Base-by-base conservation (phyloP, 2,797 vertebrate genomes). In the Gymnopithys bicolor region DNA sequence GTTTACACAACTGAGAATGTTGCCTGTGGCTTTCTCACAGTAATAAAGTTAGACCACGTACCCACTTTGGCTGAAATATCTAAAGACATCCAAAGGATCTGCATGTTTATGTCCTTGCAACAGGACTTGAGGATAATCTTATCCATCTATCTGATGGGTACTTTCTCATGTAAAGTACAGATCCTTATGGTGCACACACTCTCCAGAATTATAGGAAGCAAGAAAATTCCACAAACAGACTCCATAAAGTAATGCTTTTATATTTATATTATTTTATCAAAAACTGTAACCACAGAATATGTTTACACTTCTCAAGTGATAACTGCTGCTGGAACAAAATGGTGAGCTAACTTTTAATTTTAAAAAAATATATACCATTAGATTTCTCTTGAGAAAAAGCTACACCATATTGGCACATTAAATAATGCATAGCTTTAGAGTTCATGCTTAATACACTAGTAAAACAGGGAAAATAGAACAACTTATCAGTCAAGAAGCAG, bases 21-120 rank as follows among this genome's bases (percentile, higher is more conserved):
- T 93, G 92, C 92, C 94, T 90, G 87, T 93, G 92, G 89, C 89
- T 94, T 96, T 97, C 95, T 89, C 94, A 93, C 91, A 94, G 89
- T 91, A 95, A 96, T 96, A 96, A 96, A 91, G 77, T 91, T 55
- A 93, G 94, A 95, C 87, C 89, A 89, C 84, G 94, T 94, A 95
- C 70, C 41, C 94, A 92, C 67, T 95, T 88, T 62, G 82, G 66
- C 80, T 96, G 91, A 94, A 93, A 92, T 94, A 70, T 69, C 78
- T 85, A 52, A 87, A 93, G 95, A 89, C 52, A 87, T 86, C 59
- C 55, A 79, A 91, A 93, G 18, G 51, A 95, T 93, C 66, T 79
- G 55, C 55, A 69, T 60, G 19, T 56, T 86, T 84, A 86, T 27
- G 11, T 88, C 48, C 14, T 51, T 88, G 87, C 76, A 75, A 84